Conservation (phyloP, 2,797 vertebrate genomes). For the Meda fulgida region DNA sequence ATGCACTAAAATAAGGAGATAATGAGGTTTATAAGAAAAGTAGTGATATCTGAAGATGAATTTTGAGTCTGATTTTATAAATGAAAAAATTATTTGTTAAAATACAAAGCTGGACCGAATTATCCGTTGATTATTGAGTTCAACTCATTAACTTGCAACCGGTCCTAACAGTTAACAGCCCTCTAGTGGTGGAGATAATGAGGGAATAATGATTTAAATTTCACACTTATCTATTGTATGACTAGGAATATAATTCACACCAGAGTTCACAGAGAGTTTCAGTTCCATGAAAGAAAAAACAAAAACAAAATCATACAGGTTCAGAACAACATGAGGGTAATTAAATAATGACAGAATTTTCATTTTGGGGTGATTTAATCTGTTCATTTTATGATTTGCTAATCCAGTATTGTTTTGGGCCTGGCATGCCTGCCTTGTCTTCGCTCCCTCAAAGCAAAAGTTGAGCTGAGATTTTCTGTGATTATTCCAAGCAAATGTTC, state of each 20-base stretch:
- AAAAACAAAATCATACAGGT: neutral
- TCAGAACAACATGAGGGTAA: neutral
- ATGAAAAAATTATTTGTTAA: neutral
- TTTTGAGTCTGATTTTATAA: neutral
- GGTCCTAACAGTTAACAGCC: neutral
- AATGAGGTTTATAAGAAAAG: neutral
- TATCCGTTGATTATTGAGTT: neutral
- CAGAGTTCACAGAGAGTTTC: neutral
- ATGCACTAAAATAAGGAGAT: neutral
- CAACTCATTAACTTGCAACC: neutral
- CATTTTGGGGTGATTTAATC: neutral
- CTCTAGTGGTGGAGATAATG: conserved; percentile 22
- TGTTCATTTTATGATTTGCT: conserved; percentile 24
- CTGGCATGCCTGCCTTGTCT: conserved; percentile 5
- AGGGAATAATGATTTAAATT: neutral
- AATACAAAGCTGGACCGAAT: neutral
- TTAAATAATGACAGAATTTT: neutral
- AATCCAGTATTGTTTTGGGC: conserved; percentile 30
- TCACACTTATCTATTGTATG: neutral
- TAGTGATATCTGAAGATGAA: neutral
- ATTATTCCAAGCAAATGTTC: conserved; percentile 55
- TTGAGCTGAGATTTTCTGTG: conserved; percentile 24
- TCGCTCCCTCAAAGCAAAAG: conserved; percentile 12
- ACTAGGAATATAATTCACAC: neutral
- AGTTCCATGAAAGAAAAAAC: neutral